Conservation (phyloP, 1,140 invertebrate species). For the Drosophila triauraria region DNA sequence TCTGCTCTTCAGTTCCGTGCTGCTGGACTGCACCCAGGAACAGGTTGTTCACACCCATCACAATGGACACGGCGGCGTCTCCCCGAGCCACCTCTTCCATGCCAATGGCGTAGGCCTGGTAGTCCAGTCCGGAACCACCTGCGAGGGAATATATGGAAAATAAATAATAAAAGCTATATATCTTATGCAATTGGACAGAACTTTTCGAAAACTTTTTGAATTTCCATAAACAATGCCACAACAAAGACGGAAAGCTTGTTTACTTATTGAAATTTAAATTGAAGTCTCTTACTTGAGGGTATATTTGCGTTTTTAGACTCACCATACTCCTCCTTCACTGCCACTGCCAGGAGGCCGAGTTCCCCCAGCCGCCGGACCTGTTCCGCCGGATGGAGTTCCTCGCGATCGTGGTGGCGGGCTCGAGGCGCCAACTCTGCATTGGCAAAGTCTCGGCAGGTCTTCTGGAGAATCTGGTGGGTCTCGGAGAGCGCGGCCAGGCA, state of each 20-base stretch:
- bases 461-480: conserved; percentile 95
- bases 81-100: conserved; percentile 96
- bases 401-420: conserved; percentile 92
- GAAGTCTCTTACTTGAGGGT: neutral
- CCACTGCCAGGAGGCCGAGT: conserved; percentile 94
- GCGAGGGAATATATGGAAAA: neutral
- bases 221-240: neutral
- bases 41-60: conserved; percentile 96
- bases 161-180: neutral
- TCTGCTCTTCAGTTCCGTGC: conserved; percentile 93
- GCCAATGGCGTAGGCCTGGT: conserved; percentile 96
- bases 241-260: too few relatives aligned
- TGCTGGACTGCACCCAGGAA: conserved; percentile 93
- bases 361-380: conserved; percentile 96
- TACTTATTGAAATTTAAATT: neutral
- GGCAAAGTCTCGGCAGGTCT: conserved; percentile 97
- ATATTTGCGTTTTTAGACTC: neutral
- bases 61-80: conserved; percentile 93
- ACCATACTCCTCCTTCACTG: conserved; percentile 92
- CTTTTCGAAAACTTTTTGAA: neutral
- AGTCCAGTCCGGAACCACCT: conserved; percentile 92
- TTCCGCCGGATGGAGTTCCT: conserved; percentile 93
- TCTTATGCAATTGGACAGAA: neutral
- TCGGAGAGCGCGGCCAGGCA: conserved; percentile 91
- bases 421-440: conserved; percentile 95